These are phyloP conservation scores for Heliconius eleuchia DNA, from an alignment of 1,140 invertebrate genomes.

Conservation along the genomic window DNA sequence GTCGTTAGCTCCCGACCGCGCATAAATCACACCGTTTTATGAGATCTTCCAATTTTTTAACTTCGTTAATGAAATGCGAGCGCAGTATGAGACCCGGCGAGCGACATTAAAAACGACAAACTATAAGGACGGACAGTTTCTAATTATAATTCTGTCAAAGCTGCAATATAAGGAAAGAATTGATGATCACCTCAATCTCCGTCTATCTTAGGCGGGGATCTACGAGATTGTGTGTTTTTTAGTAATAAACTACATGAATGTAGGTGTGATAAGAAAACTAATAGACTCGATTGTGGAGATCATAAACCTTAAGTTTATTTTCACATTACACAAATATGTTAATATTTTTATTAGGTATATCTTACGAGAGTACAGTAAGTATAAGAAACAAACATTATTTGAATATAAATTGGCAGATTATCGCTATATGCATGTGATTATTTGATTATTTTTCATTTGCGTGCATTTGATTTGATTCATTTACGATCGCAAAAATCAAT, in stretches of 20 bases:
- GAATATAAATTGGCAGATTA: conserved; percentile 25
- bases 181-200: conserved; percentile 73
- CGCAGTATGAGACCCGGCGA: conserved; percentile 78
- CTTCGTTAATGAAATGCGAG: conserved; percentile 78
- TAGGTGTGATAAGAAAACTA: conserved; percentile 23
- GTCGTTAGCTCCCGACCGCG: conserved; percentile 75
- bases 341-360: neutral
- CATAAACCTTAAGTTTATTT: conserved; percentile 7
- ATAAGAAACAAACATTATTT: neutral
- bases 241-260: conserved; percentile 5
- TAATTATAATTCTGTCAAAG: conserved; percentile 81
- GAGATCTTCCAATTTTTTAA: conserved; percentile 78
- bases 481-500: conserved; percentile 24
- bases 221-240: conserved; percentile 63
- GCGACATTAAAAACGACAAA: conserved; percentile 80
- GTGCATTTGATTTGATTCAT: conserved; percentile 19
- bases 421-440: neutral
- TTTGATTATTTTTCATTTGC: conserved; percentile 12
- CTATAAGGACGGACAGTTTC: conserved; percentile 77
- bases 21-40: conserved; percentile 79
- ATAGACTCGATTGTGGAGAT: neutral
- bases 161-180: conserved; percentile 74
- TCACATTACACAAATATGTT: neutral
- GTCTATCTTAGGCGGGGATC: conserved; percentile 66
- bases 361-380: neutral